Evolutionary conservation across 2,888 invertebrate species (phyloP).

Genomic region (Heliconius hortense): DNA sequence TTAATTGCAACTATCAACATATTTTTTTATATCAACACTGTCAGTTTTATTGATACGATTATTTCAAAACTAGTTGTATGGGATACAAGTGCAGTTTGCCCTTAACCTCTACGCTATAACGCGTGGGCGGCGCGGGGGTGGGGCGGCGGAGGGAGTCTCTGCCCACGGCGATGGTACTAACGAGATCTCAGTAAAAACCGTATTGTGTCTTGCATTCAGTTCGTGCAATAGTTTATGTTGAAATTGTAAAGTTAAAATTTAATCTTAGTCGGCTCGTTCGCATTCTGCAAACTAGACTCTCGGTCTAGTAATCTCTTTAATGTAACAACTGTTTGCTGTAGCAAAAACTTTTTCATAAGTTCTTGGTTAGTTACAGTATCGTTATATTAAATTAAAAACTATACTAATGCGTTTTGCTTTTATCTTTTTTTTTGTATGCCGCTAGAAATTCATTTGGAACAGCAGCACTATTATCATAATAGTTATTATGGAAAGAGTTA

Average conservation of each 20-base stretch:
- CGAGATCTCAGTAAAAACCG: slow-evolving; percentile 67
- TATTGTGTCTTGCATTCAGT: slow-evolving; percentile 59
- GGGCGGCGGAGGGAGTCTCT: slow-evolving; percentile 40
- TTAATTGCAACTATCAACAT: slow-evolving; percentile 20
- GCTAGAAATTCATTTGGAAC: slow-evolving; percentile 21
- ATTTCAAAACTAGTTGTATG: slow-evolving; percentile 31
- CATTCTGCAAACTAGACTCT: slow-evolving; percentile 29
- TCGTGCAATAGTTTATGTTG: slow-evolving; percentile 50
- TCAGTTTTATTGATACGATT: slow-evolving; percentile 28
- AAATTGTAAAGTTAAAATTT: slow-evolving; percentile 43
- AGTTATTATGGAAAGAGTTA: slow-evolving; percentile 14
- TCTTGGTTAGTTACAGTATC: slow-evolving; percentile 18
- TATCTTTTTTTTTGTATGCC: slow-evolving; percentile 19
- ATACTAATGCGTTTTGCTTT: slow-evolving; percentile 13
- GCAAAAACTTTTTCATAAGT: slow-evolving; percentile 26
- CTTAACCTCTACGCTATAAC: slow-evolving; percentile 68
- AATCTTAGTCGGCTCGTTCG: slow-evolving; percentile 31
- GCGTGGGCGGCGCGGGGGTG: slow-evolving; percentile 51
- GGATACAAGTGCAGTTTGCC: slow-evolving; percentile 50
- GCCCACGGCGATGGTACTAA: slow-evolving; percentile 63
- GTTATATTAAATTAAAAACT: slow-evolving; percentile 23
- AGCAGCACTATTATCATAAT: slow-evolving; percentile 16
- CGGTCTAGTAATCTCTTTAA: slow-evolving; percentile 31
- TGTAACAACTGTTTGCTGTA: slow-evolving; percentile 21
- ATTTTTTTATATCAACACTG: slow-evolving; percentile 1